Conservation (phyloP, 2,888 invertebrate species). For the Chouioia cunea region DNA sequence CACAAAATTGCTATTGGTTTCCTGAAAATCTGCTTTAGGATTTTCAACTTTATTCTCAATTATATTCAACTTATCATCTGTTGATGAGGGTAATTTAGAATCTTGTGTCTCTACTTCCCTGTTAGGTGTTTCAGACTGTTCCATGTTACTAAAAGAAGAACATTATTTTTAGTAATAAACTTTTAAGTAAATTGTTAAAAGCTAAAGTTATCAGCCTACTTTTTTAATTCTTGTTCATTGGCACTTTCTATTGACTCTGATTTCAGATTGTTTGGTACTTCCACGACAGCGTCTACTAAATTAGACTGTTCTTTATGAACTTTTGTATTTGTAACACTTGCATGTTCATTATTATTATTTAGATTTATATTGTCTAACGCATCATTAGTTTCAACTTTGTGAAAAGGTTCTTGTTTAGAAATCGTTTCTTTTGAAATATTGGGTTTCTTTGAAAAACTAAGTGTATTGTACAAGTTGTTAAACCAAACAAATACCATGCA, state of each 20-base stretch:
- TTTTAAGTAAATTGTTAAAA: neutral
- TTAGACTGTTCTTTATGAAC: too few species aligned
- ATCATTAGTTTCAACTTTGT: neutral
- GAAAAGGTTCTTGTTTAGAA: neutral
- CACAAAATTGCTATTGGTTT: conserved; percentile 4
- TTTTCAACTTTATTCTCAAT: neutral
- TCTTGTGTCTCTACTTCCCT: conserved; percentile 1
- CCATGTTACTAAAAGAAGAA: neutral
- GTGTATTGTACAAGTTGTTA: conserved; percentile 12
- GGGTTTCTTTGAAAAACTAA: neutral
- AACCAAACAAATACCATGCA: conserved; percentile 38
- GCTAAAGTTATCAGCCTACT: conserved; percentile 6
- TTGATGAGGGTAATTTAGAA: neutral
- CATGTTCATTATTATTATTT: neutral
- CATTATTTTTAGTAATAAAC: conserved; percentile 2
- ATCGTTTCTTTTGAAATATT: neutral
- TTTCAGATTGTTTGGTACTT: too few species aligned
- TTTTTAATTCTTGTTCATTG: conserved; percentile 6
- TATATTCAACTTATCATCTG: neutral
- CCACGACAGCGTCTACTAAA: too few species aligned
- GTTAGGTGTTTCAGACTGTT: neutral
- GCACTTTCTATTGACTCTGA: neutral
- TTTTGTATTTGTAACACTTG: conserved; percentile 5
- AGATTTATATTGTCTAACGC: too few species aligned
- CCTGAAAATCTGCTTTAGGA: conserved; percentile 2